Evolutionary conservation across 2,113 vertebrate species (phyloP), one percentile per base, ranked within the genome.

Genomic region (Pelecanus crispus): DNA sequence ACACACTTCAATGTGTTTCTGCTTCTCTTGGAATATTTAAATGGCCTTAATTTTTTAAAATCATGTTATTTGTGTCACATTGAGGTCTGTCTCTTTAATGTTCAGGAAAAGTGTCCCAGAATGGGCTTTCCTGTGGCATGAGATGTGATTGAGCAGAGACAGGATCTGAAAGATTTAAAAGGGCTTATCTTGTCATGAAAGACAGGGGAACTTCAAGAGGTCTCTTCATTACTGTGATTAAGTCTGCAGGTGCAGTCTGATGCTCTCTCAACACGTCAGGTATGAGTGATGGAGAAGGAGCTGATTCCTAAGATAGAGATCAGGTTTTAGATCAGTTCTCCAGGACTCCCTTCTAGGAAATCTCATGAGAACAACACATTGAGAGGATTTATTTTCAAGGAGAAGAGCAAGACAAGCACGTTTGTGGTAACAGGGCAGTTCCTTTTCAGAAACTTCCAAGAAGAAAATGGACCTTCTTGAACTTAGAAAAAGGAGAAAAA

Each of bases 161-260:
- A 52, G 62, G 36, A 56, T 32, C 49, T 34, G 62, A 17, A 47
- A 38, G 29, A 59, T 66, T 66, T 53, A 31, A n/a, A 92, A 53
- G 10, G 24, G 18, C 9, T 77, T 61, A 32, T 44, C 25, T 67
- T 34, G 52, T 20, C 25, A 8, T 53, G 65, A 74, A 50, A 53
- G n/a, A n/a, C 13, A 40, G n/a, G 52, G 63, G 38, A 73, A 40
- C 20, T 81, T 17, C 0, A 0, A 53, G 53, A 17, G 11, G 10
- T 26, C 25, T 61, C 40, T 81, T 72, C 11, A 22, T 36, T 22
- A 11, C 10, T 14, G n/a, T n/a, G 31, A 49, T 14, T n/a, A 49
- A 56, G 53, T 9, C 53, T 80, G 71, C 34, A 75, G 78, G 31
- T 29, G 34, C n/a, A 40, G 28, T 8, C 29, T 25, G 62, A n/a